Evolutionary conservation across 2,888 invertebrate genomes (phyloP).

Genomic region (Trimorus sp.): DNA sequence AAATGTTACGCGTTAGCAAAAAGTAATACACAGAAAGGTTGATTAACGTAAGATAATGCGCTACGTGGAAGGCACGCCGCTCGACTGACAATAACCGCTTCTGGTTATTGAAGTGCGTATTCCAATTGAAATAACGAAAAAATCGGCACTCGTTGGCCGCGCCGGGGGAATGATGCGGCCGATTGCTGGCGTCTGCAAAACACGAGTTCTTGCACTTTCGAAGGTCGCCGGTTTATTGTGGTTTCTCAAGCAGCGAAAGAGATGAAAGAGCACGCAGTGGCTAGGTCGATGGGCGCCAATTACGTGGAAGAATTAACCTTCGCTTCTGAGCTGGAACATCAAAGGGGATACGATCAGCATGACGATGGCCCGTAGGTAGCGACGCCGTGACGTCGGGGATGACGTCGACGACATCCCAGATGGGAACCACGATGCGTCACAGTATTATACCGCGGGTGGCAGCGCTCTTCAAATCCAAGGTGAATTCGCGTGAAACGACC

Average conservation of each 20-base stretch:
- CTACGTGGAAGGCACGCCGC: slow-evolving; percentile 2
- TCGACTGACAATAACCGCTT: slow-evolving; percentile 25
- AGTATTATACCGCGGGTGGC: slow-evolving; percentile 61
- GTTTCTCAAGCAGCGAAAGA: slow-evolving; percentile 62
- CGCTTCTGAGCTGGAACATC: slow-evolving; percentile 66
- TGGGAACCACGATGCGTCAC: slow-evolving; percentile 61
- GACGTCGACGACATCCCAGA: slow-evolving; percentile 58
- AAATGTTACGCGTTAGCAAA: too few species aligned
- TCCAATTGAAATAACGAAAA: slow-evolving; percentile 51
- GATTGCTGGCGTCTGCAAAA: slow-evolving; percentile 64
- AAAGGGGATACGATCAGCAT: slow-evolving; percentile 64
- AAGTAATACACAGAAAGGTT: not conserved
- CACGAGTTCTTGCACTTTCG: slow-evolving; percentile 67
- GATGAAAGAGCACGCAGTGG: slow-evolving; percentile 65
- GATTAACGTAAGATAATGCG: not conserved
- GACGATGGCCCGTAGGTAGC: slow-evolving; percentile 59
- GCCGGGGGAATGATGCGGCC: slow-evolving; percentile 37
- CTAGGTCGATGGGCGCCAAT: slow-evolving; percentile 66
- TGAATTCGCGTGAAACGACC: slow-evolving; percentile 63
- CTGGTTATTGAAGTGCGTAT: slow-evolving; percentile 46
- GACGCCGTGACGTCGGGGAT: slow-evolving; percentile 36
- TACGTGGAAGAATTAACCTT: slow-evolving; percentile 68
- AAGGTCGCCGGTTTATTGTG: slow-evolving; percentile 65
- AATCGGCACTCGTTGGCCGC: slow-evolving; percentile 40
- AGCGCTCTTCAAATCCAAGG: slow-evolving; percentile 55